Conservation (phyloP, 2,888 invertebrate genomes). For the Aporophyla lueneburgensis region DNA sequence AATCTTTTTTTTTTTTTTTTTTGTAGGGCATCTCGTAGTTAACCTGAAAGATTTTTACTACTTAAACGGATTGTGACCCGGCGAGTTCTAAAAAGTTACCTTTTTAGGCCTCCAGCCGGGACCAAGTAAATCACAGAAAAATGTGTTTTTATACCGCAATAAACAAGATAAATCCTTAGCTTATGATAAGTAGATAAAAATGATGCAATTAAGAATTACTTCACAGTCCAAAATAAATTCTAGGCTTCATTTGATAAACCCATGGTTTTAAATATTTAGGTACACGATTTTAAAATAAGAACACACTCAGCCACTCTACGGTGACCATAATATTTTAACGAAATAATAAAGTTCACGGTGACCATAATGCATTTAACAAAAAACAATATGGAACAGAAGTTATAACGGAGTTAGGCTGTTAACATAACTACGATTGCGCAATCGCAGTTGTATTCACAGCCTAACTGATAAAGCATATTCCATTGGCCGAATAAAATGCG, state of each 20-base stretch:
- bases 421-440: constrained; percentile 35
- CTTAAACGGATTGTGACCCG: too few species aligned
- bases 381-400: not conserved
- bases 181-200: constrained; percentile 2
- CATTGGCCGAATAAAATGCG: not conserved
- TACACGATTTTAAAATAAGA: not conserved
- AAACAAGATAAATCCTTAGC: constrained; percentile 26
- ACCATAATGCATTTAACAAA: not conserved
- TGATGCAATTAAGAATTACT: not conserved
- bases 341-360: too few species aligned
- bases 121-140: not conserved
- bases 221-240: not conserved
- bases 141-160: constrained; percentile 20
- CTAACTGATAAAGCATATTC: constrained; percentile 1
- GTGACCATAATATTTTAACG: too few species aligned
- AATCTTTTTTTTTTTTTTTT: too few species aligned
- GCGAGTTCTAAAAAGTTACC: too few species aligned
- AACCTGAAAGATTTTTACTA: too few species aligned
- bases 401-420: not conserved
- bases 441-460: not conserved
- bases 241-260: not conserved
- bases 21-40: too few species aligned
- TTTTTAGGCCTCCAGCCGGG: too few species aligned
- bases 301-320: not conserved
- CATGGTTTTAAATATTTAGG: not conserved